These are phyloP conservation scores for Zelostemma sp. DNA, from an alignment of 1,140 invertebrate genomes.

Conservation along the genomic window DNA sequence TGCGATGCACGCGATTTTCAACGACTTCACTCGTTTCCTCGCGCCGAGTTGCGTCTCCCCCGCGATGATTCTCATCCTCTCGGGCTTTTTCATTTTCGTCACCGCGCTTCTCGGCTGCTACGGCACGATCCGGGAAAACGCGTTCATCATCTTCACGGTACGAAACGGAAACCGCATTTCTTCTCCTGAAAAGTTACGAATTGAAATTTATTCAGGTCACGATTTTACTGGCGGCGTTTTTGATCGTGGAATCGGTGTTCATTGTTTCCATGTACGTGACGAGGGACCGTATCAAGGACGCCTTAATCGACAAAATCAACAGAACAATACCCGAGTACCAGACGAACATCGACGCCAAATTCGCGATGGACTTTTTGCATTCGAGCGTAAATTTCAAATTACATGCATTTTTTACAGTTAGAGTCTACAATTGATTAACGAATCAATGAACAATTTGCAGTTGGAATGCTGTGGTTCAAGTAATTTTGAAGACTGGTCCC, in stretches of 20 bases:
- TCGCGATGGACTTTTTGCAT: constrained; percentile 40
- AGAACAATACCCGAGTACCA: constrained; percentile 35
- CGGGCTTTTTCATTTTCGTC: constrained; percentile 36
- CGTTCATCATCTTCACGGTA: constrained; percentile 42
- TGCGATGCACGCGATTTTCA: constrained; percentile 45
- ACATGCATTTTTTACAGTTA: too few relatives aligned
- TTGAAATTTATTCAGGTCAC: too few relatives aligned
- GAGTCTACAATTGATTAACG: too few relatives aligned
- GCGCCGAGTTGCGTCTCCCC: constrained; percentile 36
- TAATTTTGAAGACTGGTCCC: constrained; percentile 40
- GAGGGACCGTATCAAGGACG: constrained; percentile 26
- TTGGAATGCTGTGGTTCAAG: constrained; percentile 43
- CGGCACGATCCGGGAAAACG: constrained; percentile 33
- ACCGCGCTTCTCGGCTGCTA: constrained; percentile 37
- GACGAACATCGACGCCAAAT: constrained; percentile 35
- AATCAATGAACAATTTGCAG: constrained; percentile 9
- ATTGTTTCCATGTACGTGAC: constrained; percentile 30
- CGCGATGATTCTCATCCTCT: constrained; percentile 31
- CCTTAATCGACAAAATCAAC: constrained; percentile 28
- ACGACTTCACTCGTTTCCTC: constrained; percentile 40
- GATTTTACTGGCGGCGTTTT: constrained; percentile 34
- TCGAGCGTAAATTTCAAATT: constrained; percentile 23
- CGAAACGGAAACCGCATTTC: neutral
- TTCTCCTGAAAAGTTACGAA: neutral
- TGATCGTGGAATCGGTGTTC: constrained; percentile 38